These are phyloP conservation scores for Zhuqinia jingwanae DNA, from an alignment of 2,888 invertebrate species.

Conservation along the genomic window DNA sequence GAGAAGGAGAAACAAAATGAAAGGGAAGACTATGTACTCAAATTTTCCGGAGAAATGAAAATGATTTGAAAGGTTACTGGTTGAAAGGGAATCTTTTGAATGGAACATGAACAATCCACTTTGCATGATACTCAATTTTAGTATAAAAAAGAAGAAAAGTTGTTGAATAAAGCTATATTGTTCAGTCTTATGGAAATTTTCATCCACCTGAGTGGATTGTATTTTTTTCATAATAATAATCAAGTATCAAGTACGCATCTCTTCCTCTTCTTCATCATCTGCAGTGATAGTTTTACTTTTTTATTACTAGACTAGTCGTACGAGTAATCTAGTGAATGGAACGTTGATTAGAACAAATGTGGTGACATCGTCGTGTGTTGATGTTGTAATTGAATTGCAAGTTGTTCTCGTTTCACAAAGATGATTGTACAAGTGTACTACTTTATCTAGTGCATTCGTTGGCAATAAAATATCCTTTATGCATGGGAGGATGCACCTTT, in stretches of 20 bases:
- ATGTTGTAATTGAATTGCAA: conserved; percentile 55
- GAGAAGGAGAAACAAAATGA: too few species aligned
- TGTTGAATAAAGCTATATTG: too few species aligned
- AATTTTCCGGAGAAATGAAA: too few species aligned
- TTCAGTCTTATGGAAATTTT: background rate
- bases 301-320: too few species aligned
- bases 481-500: too few species aligned
- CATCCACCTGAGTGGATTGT: conserved; percentile 6
- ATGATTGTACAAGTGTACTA: background rate
- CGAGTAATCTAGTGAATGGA: conserved; percentile 29
- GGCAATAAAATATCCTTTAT: background rate
- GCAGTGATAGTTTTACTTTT: too few species aligned
- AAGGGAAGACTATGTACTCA: too few species aligned
- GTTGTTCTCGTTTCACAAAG: conserved; percentile 42
- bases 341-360: conserved; percentile 58
- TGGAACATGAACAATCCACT: too few species aligned
- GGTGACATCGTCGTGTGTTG: conserved; percentile 30
- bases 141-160: background rate
- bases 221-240: background rate
- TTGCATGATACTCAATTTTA: background rate
- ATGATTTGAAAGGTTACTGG: too few species aligned
- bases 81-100: too few species aligned
- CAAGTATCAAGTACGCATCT: too few species aligned
- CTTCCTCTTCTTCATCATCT: too few species aligned
- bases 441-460: background rate